Evolutionary conservation across 2,797 vertebrate genomes (phyloP).

Genomic region (Scolopax bukidnonensis): DNA sequence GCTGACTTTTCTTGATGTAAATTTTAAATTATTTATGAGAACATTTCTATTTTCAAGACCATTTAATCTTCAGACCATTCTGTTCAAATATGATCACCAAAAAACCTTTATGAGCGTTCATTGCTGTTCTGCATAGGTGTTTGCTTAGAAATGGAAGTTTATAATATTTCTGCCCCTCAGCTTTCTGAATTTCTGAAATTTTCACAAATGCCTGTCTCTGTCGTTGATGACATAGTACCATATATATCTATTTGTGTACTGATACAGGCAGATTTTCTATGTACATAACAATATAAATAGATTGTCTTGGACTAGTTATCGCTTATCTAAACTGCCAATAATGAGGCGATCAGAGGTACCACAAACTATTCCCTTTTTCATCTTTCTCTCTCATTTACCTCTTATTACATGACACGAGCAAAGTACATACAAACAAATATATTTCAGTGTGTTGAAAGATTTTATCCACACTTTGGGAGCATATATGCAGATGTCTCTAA

Average conservation of each 20-base stretch:
- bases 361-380: background rate
- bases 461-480: constrained; percentile 10
- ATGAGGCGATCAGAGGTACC: background rate
- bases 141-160: background rate
- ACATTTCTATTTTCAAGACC: background rate
- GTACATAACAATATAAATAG: background rate
- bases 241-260: background rate
- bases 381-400: background rate
- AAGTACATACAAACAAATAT: background rate
- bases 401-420: background rate
- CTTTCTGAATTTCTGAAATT: background rate
- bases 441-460: constrained; percentile 42
- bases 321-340: background rate
- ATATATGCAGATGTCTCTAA: background rate
- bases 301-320: background rate
- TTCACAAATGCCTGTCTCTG: background rate
- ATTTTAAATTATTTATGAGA: background rate
- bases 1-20: background rate
- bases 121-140: background rate
- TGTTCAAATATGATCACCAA: background rate
- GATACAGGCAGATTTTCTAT: background rate
- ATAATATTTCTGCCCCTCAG: background rate
- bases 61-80: background rate
- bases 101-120: background rate
- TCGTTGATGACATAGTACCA: background rate